A percentile compares a stretch with the other conserved stretches of the same genome.
These are phyloP conservation scores for Bradypodion pumilum DNA, from an alignment of 2,797 vertebrate species.

Conservation along the genomic window DNA sequence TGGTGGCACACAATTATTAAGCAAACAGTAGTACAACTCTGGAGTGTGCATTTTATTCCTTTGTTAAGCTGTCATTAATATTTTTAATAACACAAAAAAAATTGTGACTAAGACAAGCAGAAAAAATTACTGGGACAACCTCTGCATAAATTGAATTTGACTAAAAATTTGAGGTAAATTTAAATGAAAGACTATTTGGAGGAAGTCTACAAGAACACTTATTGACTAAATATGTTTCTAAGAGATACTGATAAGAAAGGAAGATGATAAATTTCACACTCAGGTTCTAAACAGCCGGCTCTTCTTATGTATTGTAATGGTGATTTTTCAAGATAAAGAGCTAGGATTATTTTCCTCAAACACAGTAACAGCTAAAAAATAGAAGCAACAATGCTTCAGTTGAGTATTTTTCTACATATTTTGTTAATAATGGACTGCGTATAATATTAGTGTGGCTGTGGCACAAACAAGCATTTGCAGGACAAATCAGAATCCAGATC, in stretches of 20 bases:
- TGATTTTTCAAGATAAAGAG: slow-evolving; percentile 56
- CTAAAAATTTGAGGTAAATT: slow-evolving; percentile 74
- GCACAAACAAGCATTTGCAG: slow-evolving; percentile 12
- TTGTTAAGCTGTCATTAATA: slow-evolving; percentile 21
- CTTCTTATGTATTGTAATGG: slow-evolving; percentile 70
- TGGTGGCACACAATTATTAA: too few species aligned
- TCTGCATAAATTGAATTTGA: slow-evolving; percentile 74
- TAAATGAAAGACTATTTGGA: slow-evolving; percentile 59
- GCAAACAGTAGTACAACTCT: slow-evolving; percentile 35
- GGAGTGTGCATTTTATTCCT: slow-evolving; percentile 42
- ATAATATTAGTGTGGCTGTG: slow-evolving; percentile 30
- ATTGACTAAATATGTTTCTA: slow-evolving; percentile 65
- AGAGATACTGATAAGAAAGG: neutral
- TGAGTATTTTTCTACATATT: slow-evolving; percentile 41
- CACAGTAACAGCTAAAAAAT: slow-evolving; percentile 56
- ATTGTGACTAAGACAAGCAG: slow-evolving; percentile 60
- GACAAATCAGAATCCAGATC: slow-evolving; percentile 9
- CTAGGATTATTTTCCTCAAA: slow-evolving; percentile 50
- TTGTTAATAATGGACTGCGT: slow-evolving; percentile 56
- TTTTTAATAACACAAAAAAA: slow-evolving; percentile 55
- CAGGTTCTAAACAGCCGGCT: slow-evolving; percentile 58
- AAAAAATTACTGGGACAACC: slow-evolving; percentile 68
- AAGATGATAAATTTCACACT: slow-evolving; percentile 62
- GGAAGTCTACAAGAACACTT: slow-evolving; percentile 47
- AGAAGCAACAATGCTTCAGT: slow-evolving; percentile 64